phyloP scores from a whole-genome alignment of 2,888 invertebrate genomes.

The Drosophila nr. medialis region DNA sequence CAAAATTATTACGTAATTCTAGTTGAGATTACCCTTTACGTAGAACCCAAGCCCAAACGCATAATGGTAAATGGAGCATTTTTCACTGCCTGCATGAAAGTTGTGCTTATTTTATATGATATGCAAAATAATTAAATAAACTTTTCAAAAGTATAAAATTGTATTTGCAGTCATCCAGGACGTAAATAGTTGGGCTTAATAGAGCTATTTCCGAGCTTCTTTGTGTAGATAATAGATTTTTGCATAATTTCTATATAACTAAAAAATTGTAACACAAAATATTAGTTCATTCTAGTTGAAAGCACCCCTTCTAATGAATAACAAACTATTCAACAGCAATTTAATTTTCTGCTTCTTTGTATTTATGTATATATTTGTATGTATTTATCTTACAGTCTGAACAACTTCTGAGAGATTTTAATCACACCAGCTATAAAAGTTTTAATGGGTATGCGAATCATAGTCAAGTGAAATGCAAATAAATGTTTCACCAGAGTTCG shows the following conservation, averaged over 20 bases:
- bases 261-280: not conserved
- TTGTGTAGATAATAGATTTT: not conserved
- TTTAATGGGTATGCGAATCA: conserved; percentile 14
- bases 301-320: no score
- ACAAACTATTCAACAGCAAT: not conserved
- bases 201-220: not conserved
- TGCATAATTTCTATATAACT: not conserved
- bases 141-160: not conserved
- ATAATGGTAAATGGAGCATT: not conserved
- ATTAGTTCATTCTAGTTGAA: not conserved
- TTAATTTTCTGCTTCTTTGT: not conserved
- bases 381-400: not conserved
- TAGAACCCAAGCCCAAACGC: not conserved
- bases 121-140: not conserved
- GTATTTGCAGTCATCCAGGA: not conserved
- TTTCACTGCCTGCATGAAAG: not conserved
- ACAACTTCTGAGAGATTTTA: not conserved
- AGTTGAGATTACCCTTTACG: not conserved
- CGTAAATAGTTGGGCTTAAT: not conserved
- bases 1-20: not conserved
- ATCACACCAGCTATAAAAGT: not conserved
- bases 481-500: conserved; percentile 36
- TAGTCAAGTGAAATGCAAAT: conserved; percentile 36
- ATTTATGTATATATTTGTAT: not conserved
- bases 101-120: not conserved